Percentiles rank a stretch among this genome's conserved stretches.
Evolutionary conservation across 2,888 invertebrate species (phyloP).

Genomic region (Alviniconcha strummeri): DNA sequence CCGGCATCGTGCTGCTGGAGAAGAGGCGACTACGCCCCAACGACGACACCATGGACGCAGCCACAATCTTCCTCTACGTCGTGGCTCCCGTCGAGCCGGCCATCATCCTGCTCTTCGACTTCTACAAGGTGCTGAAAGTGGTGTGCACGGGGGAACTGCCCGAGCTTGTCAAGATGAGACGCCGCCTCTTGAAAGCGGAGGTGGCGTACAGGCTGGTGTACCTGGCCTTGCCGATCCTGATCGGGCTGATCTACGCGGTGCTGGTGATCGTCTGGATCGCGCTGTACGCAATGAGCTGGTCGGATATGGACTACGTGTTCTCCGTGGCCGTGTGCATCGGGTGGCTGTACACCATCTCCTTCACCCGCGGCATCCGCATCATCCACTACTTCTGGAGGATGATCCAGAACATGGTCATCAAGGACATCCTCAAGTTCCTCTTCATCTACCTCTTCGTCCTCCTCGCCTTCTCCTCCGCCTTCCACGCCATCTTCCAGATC

Average conservation of each 20-base stretch:
- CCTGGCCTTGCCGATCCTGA: conserved; percentile 30
- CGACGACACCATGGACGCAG: conserved; percentile 36
- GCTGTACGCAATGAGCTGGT: conserved; percentile 47
- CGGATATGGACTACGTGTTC: conserved; percentile 63
- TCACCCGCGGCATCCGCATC: conserved; percentile 67
- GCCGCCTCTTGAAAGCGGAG: background rate
- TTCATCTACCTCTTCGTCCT: conserved; percentile 69
- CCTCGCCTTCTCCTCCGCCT: conserved; percentile 68
- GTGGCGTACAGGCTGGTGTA: background rate
- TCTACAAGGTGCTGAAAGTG: conserved; percentile 30
- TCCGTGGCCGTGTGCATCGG: conserved; percentile 63
- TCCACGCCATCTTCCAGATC: conserved; percentile 63
- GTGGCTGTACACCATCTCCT: conserved; percentile 68
- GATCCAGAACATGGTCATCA: conserved; percentile 67
- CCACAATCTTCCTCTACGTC: conserved; percentile 49
- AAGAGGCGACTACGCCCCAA: conserved; percentile 44
- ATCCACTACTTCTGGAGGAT: conserved; percentile 70
- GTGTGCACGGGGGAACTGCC: conserved; percentile 31
- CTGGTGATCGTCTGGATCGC: conserved; percentile 63
- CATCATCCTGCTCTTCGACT: conserved; percentile 51
- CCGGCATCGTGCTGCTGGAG: conserved; percentile 49
- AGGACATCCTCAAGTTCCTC: conserved; percentile 67
- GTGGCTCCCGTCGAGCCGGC: conserved; percentile 58
- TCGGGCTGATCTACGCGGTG: conserved; percentile 51
- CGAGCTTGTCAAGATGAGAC: background rate